Base-by-base conservation (phyloP, 2,113 vertebrate genomes). In the Campylomormyrus tamandua region DNA sequence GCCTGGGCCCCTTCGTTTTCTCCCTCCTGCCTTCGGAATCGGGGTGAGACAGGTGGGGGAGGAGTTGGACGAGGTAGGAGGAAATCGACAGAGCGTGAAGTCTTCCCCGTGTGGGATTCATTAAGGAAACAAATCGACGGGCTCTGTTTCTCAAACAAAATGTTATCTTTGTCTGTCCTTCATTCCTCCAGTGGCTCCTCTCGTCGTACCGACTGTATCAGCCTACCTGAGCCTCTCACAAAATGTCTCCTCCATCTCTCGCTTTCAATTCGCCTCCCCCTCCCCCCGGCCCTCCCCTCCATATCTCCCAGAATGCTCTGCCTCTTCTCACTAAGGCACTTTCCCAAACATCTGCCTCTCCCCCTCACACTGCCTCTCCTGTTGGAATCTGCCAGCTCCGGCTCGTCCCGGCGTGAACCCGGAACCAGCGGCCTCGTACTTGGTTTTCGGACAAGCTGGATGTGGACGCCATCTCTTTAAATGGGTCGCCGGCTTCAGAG, bases 61-160 rank as follows among this genome's bases (percentile, higher is more conserved):
- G 83, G 46, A 46, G 83, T 0, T 21, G 83, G 2, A 48, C 39
- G 7, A 84, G 3, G 17, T 13, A 86, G 48, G 83, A n/a, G 48
- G 45, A 50, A 85, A n/a, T 48, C 24, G 24, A 46, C 35, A 48
- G 83, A 84, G 45, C 45, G 46, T 10, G 24, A 85, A 46, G 83
- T 49, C 45, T 49, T 49, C 83, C 83, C 83, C 46, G 4, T n/a
- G 24, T 42, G 58, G 87, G 21, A 46, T 31, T 88, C 53, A 88
- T 88, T 88, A 74, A n/a, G 42, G 45, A 88, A 74, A 88, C 19
- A 46, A 80, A 89, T 89, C 45, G 45, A 89, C 46, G 10, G 15
- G 62, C 58, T 74, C 35, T 2, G 27, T n/a, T 19, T 74, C 88
- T 74, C 13, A 74, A 89, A 89, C 35, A 49, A 77, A 89, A 89